Base-by-base conservation (phyloP, 2,888 invertebrate genomes). In the Polyploca ridens region DNA sequence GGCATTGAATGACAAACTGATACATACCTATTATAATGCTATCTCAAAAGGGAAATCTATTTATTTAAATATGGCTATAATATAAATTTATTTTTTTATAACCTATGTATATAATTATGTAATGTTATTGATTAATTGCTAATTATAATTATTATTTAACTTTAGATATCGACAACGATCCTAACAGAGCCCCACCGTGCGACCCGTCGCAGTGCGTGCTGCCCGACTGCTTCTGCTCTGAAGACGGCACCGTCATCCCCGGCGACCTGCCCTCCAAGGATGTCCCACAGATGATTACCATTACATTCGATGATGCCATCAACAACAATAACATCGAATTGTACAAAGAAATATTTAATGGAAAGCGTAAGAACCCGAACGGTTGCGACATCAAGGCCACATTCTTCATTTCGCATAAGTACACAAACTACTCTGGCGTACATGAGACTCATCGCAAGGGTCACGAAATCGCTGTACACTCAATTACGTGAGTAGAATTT, bases 271-370 rank as follows among this genome's bases (percentile, higher is more conserved):
- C 97, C 14, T 88, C 96, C 69, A 97, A 96, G 90, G 97, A 98
- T 82, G 97, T 98, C 0, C 98, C 98, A 6, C 98, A 98, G 94
- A 98, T 98, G 98, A 96, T 98, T 84, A 98, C 98, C 66, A 97
- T 98, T 85, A 98, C 98, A 63, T 98, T 98, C 87, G 98, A 98
- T 85, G 98, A 98, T 82, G 98, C 98, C 82, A 98, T 98, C 90
- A 98, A 98, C 90, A 98, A 98, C 91, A 98, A 98, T 93, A 98
- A 98, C 91, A 98, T 98, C 85, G 98, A 98, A 79, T 93, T 98
- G 63, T 98, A 98, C 95, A 97, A 97, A 88, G 98, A 98, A 83
- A 98, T 98, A 72, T 98, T 98, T 93, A 97, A 97, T 88, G 96
- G 96, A 67, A 97, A 97, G 80, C 96, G 98, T 72, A 97, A 97